Evolutionary conservation across 2,113 vertebrate species (phyloP).

Genomic region (Leptodactylus fuscus): DNA sequence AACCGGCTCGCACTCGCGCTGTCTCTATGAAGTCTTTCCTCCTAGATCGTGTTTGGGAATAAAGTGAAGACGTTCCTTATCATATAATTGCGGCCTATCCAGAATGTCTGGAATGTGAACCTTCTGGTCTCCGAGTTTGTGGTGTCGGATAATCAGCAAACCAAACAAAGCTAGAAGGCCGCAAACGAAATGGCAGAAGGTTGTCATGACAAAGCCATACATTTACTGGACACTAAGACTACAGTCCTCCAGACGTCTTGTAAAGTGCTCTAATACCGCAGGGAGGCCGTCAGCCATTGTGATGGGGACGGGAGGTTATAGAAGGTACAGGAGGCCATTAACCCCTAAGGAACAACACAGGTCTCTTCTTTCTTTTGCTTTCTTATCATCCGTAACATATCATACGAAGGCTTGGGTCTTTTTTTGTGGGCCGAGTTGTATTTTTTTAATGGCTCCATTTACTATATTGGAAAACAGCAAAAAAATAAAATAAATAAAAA

Average conservation of each 20-base stretch:
- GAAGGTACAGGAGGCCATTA: too few relatives aligned
- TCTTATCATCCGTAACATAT: too few relatives aligned
- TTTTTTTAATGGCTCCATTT: too few relatives aligned
- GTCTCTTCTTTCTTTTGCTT: too few relatives aligned
- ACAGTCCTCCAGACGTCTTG: neutral
- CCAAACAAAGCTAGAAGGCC: neutral
- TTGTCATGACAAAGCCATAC: slow-evolving; percentile 9
- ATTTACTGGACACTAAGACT: neutral
- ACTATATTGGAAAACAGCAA: too few relatives aligned
- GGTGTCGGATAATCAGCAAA: slow-evolving; percentile 13
- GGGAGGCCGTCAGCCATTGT: neutral
- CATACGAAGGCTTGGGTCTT: too few relatives aligned
- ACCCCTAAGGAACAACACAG: too few relatives aligned
- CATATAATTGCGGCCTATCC: neutral
- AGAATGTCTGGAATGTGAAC: slow-evolving; percentile 52
- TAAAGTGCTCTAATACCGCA: neutral
- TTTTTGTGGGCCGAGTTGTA: too few relatives aligned
- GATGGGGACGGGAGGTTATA: neutral
- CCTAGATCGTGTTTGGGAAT: slow-evolving; percentile 33
- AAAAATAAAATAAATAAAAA: too few relatives aligned
- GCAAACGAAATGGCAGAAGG: neutral
- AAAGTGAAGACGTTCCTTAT: slow-evolving; percentile 15
- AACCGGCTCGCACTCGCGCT: neutral
- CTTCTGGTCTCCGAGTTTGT: slow-evolving; percentile 27
- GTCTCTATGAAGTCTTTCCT: neutral